Conservation (phyloP, 2,113 vertebrate genomes). For the Rhinopomastus cyanomelas region DNA sequence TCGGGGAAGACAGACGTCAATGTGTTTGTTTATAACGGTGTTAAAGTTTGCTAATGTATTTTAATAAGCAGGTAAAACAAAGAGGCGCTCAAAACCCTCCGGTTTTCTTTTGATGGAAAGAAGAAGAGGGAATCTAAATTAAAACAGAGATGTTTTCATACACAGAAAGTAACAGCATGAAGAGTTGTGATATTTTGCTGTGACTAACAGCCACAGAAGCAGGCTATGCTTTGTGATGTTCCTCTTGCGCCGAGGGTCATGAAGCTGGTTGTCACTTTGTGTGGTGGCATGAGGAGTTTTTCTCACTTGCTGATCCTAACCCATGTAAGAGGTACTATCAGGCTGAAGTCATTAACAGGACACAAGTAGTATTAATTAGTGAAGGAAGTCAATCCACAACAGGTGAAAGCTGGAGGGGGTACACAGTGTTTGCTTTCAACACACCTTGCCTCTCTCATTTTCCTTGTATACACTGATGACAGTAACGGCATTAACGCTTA, state of each 20-base stretch:
- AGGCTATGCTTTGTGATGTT: not conserved
- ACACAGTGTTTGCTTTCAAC: not conserved
- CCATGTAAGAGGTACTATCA: not conserved
- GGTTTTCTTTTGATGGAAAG: not conserved
- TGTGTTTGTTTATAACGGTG: not conserved
- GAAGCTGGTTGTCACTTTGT: not conserved
- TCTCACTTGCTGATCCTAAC: not conserved
- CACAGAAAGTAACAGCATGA: not conserved
- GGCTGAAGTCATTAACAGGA: not conserved
- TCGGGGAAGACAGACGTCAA: constrained; percentile 13
- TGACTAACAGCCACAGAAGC: not conserved
- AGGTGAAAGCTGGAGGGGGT: not conserved
- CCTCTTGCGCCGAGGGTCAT: not conserved
- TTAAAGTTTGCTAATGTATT: not conserved
- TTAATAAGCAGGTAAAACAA: constrained; percentile 9
- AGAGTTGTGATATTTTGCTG: not conserved
- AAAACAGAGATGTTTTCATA: not conserved
- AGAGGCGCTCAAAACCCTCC: not conserved
- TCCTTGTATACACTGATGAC: not conserved
- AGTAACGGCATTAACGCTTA: not conserved
- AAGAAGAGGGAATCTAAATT: constrained; percentile 22
- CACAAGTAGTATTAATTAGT: not conserved
- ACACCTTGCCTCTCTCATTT: not conserved
- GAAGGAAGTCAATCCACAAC: not conserved
- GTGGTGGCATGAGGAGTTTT: not conserved